phyloP scores from a whole-genome alignment of 2,113 vertebrate genomes.

The Sarotherodon lohbergeri region DNA sequence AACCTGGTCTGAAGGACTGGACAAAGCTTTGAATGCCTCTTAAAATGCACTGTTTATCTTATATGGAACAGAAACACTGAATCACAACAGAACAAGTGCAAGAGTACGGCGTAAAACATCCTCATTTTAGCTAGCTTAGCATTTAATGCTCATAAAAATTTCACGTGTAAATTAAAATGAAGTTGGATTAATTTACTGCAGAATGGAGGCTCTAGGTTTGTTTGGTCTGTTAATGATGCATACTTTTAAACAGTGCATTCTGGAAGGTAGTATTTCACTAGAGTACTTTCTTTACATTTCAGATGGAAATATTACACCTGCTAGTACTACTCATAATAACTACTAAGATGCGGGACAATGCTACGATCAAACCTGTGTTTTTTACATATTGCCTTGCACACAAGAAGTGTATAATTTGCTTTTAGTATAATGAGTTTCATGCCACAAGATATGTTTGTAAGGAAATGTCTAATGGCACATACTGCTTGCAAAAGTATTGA shows the following conservation, averaged over 20 bases:
- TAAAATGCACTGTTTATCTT: not conserved
- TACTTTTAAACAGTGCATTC: accelerated
- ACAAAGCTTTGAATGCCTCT: not conserved
- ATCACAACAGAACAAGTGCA: not conserved
- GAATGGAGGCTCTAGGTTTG: not conserved
- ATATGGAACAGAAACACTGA: not conserved
- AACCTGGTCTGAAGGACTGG: not conserved
- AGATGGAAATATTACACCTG: not conserved
- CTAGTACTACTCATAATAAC: not conserved
- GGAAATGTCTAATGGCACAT: not conserved
- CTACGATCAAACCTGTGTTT: not conserved
- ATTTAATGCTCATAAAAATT: not conserved
- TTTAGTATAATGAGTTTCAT: not conserved
- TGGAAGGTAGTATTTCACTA: not conserved
- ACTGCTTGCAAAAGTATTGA: not conserved
- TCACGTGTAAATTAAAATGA: accelerated
- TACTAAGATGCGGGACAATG: not conserved
- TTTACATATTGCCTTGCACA: not conserved
- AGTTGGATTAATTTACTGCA: not conserved
- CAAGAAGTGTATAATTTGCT: not conserved
- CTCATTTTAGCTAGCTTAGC: not conserved
- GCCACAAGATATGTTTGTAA: not conserved
- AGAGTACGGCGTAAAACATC: not conserved
- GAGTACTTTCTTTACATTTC: accelerated
- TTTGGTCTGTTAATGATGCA: not conserved